Percentiles rank a stretch among this genome's conserved stretches.
These are phyloP conservation scores for Calcarius ornatus DNA, from an alignment of 2,113 vertebrate species.

Conservation along the genomic window DNA sequence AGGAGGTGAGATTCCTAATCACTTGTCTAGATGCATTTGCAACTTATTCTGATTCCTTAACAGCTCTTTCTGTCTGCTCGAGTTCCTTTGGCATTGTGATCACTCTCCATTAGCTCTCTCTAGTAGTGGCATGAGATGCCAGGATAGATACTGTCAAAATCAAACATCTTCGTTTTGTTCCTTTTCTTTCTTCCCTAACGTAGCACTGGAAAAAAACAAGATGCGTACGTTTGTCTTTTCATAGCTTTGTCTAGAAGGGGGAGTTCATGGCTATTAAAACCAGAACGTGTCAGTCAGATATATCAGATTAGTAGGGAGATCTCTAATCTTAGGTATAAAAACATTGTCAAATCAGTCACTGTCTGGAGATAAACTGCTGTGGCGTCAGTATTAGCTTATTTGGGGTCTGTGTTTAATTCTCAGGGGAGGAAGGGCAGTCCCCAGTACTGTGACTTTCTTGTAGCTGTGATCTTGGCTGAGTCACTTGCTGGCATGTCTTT, in stretches of 20 bases:
- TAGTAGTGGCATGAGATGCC: conserved; percentile 45
- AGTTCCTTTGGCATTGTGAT: conserved; percentile 55
- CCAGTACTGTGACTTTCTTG: not conserved
- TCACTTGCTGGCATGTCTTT: not conserved
- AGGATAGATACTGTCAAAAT: conserved; percentile 61
- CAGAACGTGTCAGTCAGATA: not conserved
- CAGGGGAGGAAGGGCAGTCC: not conserved
- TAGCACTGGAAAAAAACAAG: not conserved
- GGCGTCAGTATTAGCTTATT: not conserved
- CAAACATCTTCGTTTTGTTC: conserved; percentile 3
- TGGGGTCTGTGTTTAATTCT: not conserved
- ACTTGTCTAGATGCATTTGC: conserved; percentile 48
- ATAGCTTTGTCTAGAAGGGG: not conserved
- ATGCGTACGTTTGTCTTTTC: not conserved
- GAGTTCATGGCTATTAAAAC: not conserved
- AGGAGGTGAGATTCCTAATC: conserved; percentile 35
- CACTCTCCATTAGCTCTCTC: conserved; percentile 30
- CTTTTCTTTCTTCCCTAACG: not conserved
- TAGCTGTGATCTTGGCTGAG: not conserved
- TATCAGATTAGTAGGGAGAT: not conserved
- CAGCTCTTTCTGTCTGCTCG: not conserved
- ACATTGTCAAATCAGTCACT: not conserved
- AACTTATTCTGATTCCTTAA: conserved; percentile 45
- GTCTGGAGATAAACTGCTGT: not conserved
- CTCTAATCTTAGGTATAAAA: not conserved